These are phyloP conservation scores for Channa striata DNA, from an alignment of 2,797 vertebrate species.

Conservation along the genomic window DNA sequence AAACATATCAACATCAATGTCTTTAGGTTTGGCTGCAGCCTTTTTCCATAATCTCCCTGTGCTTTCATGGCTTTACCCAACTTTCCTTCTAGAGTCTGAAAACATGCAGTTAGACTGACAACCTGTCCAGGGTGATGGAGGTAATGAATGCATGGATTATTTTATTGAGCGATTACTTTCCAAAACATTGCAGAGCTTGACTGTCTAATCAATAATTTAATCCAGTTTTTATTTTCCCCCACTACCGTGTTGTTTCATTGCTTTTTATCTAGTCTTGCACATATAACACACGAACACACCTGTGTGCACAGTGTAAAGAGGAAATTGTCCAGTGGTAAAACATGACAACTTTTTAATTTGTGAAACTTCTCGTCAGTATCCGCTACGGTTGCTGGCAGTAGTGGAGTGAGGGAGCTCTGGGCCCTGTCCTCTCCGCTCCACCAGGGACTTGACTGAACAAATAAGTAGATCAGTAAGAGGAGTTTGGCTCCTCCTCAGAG, in stretches of 20 bases:
- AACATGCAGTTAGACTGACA: no score
- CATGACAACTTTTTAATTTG: not conserved
- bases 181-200: no score
- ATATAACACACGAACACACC: not conserved
- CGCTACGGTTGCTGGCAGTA: not conserved
- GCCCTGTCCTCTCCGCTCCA: not conserved
- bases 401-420: not conserved
- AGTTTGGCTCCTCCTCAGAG: not conserved
- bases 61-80: no score
- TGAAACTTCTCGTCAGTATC: not conserved
- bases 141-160: no score
- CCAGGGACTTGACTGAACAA: constrained; percentile 1
- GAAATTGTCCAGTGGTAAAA: not conserved
- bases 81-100: no score
- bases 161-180: no score
- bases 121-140: no score
- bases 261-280: constrained; percentile 5
- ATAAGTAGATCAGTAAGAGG: constrained; percentile 4
- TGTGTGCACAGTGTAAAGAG: not conserved
- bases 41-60: no score
- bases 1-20: no score
- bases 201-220: no score
- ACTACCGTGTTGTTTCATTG: not conserved
- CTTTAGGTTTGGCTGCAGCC: no score
- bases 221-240: not conserved